A percentile compares a stretch with the other conserved stretches of the same genome.
These are phyloP conservation scores for Pampusana beccarii DNA, from an alignment of 2,113 vertebrate species.

Conservation along the genomic window DNA sequence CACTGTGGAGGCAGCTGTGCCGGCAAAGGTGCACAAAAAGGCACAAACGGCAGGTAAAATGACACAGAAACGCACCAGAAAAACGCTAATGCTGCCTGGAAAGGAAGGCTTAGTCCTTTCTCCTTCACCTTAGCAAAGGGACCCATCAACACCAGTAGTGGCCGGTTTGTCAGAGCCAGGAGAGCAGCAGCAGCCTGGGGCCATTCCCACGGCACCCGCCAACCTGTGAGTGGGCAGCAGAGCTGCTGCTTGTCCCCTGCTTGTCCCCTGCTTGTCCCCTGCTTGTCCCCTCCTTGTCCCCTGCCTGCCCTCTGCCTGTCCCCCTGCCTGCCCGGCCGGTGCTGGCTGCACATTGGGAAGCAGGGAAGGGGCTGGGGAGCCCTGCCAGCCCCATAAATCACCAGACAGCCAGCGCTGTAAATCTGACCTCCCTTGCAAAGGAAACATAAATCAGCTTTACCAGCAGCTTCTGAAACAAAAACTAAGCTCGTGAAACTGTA, in stretches of 20 bases:
- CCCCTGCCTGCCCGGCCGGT: accelerated
- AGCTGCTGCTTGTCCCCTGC: neutral
- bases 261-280: too few species aligned
- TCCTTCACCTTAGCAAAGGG: neutral
- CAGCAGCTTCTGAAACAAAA: conserved; percentile 57
- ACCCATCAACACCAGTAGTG: neutral
- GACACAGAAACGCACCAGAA: neutral
- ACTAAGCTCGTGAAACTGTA: neutral
- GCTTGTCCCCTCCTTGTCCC: too few species aligned
- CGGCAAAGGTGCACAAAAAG: neutral
- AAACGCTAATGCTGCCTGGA: neutral
- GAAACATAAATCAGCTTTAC: conserved; percentile 55
- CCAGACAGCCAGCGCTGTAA: neutral
- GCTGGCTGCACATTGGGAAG: neutral
- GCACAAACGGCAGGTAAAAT: neutral
- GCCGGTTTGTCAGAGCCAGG: neutral
- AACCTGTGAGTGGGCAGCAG: neutral
- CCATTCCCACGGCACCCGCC: neutral
- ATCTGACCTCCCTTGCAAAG: neutral
- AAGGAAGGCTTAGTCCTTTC: neutral
- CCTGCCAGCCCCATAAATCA: neutral
- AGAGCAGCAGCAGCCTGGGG: neutral
- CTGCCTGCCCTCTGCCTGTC: too few species aligned
- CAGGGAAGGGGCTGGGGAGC: accelerated
- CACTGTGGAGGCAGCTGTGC: neutral